These are phyloP conservation scores for Kryptopterus vitreolus DNA, from an alignment of 2,797 vertebrate species.

Conservation along the genomic window DNA sequence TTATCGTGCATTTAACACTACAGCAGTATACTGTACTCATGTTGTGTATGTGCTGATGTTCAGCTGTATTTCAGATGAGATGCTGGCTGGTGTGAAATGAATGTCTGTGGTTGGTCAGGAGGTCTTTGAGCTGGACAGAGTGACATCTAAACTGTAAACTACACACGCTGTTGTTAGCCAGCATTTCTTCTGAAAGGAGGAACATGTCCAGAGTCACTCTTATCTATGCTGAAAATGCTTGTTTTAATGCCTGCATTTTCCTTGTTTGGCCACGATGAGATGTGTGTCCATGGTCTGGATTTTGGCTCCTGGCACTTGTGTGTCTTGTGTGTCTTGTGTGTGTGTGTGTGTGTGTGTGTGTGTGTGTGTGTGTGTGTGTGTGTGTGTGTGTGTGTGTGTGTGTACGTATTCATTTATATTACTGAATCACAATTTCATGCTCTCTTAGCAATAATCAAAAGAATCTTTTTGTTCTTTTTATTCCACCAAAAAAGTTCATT, in stretches of 20 bases:
- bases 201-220: not conserved
- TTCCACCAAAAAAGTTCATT: too few species aligned
- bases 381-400: too few species aligned
- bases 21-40: not conserved
- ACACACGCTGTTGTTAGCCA: not conserved
- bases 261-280: constrained; percentile 21
- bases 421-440: too few species aligned
- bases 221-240: not conserved
- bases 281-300: constrained; percentile 1
- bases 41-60: not conserved
- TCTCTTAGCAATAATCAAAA: too few species aligned
- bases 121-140: too few species aligned
- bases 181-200: not conserved
- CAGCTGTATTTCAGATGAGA: not conserved
- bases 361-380: too few species aligned
- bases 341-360: too few species aligned
- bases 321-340: not conserved
- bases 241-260: not conserved
- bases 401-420: too few species aligned
- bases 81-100: not conserved
- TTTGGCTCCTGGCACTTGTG: not conserved
- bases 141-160: not conserved
- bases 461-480: too few species aligned
- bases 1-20: not conserved
- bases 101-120: not conserved